phyloP scores from a whole-genome alignment of 2,888 invertebrate species.

The Hemistola chrysoprasaria region DNA sequence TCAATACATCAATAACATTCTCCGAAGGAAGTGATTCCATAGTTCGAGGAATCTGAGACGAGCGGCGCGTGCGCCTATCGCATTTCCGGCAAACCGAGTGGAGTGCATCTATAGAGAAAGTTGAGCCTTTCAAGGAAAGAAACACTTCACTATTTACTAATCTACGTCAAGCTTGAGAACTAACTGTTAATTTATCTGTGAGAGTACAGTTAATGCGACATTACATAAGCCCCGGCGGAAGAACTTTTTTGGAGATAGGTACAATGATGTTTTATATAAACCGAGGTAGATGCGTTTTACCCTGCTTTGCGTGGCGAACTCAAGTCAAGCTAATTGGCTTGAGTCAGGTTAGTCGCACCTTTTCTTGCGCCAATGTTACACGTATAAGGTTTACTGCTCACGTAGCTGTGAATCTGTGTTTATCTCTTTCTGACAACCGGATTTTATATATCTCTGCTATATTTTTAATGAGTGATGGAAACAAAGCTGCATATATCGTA shows the following conservation, averaged over 20 bases:
- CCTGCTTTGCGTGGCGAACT: too few relatives aligned
- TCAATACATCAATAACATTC: constrained; percentile 7
- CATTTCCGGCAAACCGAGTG: constrained; percentile 23
- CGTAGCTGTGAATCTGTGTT: too few relatives aligned
- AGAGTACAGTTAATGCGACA: constrained; percentile 4
- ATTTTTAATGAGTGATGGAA: too few relatives aligned
- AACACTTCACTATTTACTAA: constrained; percentile 7
- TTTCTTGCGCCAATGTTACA: too few relatives aligned
- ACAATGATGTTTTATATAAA: too few relatives aligned
- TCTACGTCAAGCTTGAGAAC: not conserved
- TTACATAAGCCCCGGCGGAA: constrained; percentile 20
- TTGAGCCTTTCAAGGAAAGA: constrained; percentile 12
- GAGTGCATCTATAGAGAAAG: constrained; percentile 42
- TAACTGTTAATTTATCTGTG: constrained; percentile 9
- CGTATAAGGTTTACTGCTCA: too few relatives aligned
- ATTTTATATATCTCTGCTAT: too few relatives aligned
- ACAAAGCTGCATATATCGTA: too few relatives aligned
- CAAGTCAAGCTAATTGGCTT: too few relatives aligned
- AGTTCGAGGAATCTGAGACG: constrained; percentile 22
- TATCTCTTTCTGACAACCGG: too few relatives aligned
- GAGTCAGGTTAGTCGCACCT: too few relatives aligned
- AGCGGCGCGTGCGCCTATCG: constrained; percentile 17
- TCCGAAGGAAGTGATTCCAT: constrained; percentile 21
- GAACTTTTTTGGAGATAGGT: constrained; percentile 16
- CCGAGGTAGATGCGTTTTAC: too few relatives aligned